Conservation (phyloP, 2,113 vertebrate genomes). For the Terrapene triunguis region DNA sequence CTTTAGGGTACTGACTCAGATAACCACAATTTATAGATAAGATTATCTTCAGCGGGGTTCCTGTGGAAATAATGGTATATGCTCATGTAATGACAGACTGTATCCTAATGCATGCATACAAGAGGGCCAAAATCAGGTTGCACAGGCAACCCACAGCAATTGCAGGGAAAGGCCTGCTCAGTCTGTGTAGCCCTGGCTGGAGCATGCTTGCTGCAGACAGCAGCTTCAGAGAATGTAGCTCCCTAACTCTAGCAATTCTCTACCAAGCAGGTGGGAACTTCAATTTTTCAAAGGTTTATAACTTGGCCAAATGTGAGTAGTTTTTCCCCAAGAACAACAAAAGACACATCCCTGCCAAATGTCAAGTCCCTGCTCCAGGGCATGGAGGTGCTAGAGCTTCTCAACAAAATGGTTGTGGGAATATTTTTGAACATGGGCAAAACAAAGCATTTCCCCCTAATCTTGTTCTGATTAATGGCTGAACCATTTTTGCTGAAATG, state of each 20-base stretch:
- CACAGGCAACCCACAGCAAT: not conserved
- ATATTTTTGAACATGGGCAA: not conserved
- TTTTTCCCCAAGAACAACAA: not conserved
- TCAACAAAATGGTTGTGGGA: accelerated
- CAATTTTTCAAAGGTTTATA: not conserved
- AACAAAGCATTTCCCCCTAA: not conserved
- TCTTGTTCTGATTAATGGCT: accelerated
- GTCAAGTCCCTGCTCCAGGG: not conserved
- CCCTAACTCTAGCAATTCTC: not conserved
- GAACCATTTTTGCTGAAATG: not conserved
- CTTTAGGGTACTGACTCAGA: not conserved
- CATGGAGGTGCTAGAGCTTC: not conserved
- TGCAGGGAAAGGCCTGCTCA: not conserved
- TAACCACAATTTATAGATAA: not conserved
- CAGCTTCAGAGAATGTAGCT: not conserved
- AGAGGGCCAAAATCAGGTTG: not conserved
- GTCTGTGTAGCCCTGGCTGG: not conserved
- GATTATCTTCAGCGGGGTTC: not conserved
- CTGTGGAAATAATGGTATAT: not conserved
- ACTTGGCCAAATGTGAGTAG: accelerated
- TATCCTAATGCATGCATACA: not conserved
- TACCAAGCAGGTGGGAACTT: not conserved
- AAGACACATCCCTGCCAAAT: not conserved
- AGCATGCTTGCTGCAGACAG: not conserved
- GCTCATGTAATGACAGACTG: not conserved